Percentiles rank a stretch among this genome's conserved stretches.
Evolutionary conservation across 1,140 invertebrate genomes (phyloP).

Genomic region (Drusus annulatus): DNA sequence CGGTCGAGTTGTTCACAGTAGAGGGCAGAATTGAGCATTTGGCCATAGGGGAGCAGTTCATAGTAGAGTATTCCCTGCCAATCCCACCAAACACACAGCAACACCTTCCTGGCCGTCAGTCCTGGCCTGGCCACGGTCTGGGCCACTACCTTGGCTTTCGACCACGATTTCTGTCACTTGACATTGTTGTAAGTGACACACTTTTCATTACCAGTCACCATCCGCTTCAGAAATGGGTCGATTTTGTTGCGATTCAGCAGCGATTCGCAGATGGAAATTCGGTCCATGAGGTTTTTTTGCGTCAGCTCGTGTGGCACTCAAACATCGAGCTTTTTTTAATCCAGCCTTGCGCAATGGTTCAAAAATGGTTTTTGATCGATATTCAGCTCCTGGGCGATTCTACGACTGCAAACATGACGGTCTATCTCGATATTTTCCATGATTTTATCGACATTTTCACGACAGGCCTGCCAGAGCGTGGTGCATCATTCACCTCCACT

Average conservation of each 20-base stretch:
- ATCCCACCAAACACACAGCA: slow-evolving; percentile 14
- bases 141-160: slow-evolving; percentile 11
- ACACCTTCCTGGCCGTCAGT: slow-evolving; percentile 26
- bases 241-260: slow-evolving; percentile 21
- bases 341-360: too few species aligned
- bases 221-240: slow-evolving; percentile 27
- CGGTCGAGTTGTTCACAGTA: too few species aligned
- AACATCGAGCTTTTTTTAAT: too few species aligned
- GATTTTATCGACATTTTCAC: slow-evolving; percentile 19
- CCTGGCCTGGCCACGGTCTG: slow-evolving; percentile 20
- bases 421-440: slow-evolving; percentile 20
- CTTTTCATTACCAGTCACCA: slow-evolving; percentile 20
- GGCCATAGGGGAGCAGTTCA: too few species aligned
- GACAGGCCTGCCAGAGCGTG: slow-evolving; percentile 20
- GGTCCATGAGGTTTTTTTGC: slow-evolving; percentile 31
- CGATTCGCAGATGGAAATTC: slow-evolving; percentile 10
- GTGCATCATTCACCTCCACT: slow-evolving; percentile 17
- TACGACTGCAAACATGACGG: slow-evolving; percentile 16
- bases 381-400: slow-evolving; percentile 12
- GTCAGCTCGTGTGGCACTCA: slow-evolving; percentile 24
- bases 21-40: too few species aligned
- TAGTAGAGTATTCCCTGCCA: too few species aligned
- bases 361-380: too few species aligned
- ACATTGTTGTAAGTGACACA: slow-evolving; percentile 18
- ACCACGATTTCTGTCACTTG: slow-evolving; percentile 16